Conservation (phyloP, 2,113 vertebrate species). For the Peromyscus californicus region DNA sequence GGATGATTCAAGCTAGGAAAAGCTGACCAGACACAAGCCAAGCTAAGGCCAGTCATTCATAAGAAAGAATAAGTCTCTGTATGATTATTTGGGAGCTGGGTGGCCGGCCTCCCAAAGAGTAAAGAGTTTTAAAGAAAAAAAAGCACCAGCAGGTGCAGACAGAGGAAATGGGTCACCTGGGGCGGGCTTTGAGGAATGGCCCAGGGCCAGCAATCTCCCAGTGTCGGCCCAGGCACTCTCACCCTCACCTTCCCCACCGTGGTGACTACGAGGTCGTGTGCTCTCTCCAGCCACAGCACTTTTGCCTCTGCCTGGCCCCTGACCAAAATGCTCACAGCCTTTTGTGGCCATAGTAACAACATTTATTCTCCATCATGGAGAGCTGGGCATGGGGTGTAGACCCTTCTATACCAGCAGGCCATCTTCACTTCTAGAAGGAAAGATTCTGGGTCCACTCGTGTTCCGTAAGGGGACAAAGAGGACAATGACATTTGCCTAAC, state of each 20-base stretch:
- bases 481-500: background rate
- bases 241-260: background rate
- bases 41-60: background rate
- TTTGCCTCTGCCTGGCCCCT: background rate
- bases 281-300: accelerated
- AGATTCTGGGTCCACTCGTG: background rate
- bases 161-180: background rate
- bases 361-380: background rate
- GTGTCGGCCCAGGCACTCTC: background rate
- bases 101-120: background rate
- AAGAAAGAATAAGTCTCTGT: background rate
- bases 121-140: background rate
- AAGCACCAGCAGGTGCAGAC: too few species aligned
- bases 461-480: background rate
- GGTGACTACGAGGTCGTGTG: accelerated
- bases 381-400: background rate
- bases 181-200: background rate
- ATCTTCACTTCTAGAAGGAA: background rate
- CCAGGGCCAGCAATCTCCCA: background rate
- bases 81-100: background rate
- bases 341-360: background rate
- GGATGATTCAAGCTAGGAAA: background rate
- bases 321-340: background rate
- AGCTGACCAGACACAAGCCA: background rate
- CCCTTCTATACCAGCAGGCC: background rate